phyloP scores from a whole-genome alignment of 2,113 vertebrate genomes.

The Ptychochromis oligacanthus region DNA sequence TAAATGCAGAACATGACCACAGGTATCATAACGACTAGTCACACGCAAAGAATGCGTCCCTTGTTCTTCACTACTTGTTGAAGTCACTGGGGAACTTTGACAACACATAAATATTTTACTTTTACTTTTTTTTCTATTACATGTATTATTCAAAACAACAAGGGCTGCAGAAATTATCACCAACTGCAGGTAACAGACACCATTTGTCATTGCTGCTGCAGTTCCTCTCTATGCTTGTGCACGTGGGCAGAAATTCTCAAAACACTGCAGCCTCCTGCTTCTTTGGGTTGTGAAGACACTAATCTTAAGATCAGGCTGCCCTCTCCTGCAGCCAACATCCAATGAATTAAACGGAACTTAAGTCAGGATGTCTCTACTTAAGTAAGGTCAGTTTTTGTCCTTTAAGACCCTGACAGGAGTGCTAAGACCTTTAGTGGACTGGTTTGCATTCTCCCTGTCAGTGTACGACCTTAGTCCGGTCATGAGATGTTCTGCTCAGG shows the following conservation, averaged over 20 bases:
- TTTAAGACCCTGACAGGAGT: background rate
- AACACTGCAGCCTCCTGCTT: background rate
- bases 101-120: no score
- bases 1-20: background rate
- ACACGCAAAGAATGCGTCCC: background rate
- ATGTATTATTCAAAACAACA: constrained; percentile 7
- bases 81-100: background rate
- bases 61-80: background rate
- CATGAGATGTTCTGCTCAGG: background rate
- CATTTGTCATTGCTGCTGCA: background rate
- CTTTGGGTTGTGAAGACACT: background rate
- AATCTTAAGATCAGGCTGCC: background rate
- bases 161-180: background rate
- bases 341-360: background rate
- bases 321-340: background rate
- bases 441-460: background rate
- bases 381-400: background rate
- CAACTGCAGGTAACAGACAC: background rate
- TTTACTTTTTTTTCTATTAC: background rate
- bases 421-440: background rate
- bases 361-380: background rate
- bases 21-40: background rate
- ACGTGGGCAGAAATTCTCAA: background rate
- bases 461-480: background rate
- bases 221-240: background rate